These are phyloP conservation scores for Lagopus muta DNA, from an alignment of 2,113 vertebrate genomes.

Conservation along the genomic window DNA sequence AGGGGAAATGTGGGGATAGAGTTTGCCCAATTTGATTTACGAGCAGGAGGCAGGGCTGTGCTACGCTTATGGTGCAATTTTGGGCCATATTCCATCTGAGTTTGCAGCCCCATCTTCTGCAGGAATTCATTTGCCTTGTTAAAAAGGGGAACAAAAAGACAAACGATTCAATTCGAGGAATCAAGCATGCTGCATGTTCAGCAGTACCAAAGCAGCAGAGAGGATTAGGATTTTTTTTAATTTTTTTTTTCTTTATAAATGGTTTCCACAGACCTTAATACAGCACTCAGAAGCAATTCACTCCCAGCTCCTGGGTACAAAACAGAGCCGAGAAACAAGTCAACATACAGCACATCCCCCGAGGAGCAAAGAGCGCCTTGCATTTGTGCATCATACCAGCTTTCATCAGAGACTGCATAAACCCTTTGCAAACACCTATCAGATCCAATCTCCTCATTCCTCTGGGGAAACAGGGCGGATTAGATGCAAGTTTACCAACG, in stretches of 20 bases:
- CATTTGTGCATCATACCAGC: not conserved
- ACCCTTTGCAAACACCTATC: slow-evolving; percentile 8
- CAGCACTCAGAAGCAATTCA: not conserved
- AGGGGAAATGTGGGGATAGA: not conserved
- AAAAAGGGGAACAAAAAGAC: not conserved
- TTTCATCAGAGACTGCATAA: not conserved
- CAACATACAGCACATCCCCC: not conserved
- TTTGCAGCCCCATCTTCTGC: not conserved
- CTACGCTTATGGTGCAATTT: rapidly evolving
- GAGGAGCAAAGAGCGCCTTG: not conserved
- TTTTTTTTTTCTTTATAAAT: not conserved
- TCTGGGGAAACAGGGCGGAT: not conserved
- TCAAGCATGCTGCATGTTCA: not conserved
- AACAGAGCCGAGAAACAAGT: slow-evolving; percentile 6
- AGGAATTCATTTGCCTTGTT: not conserved
- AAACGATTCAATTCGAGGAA: not conserved
- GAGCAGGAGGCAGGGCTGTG: not conserved
- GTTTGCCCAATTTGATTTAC: not conserved
- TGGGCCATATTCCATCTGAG: not conserved
- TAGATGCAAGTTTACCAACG: not conserved
- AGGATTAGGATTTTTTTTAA: not conserved
- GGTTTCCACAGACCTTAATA: not conserved
- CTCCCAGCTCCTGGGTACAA: not conserved
- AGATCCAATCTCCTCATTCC: not conserved
- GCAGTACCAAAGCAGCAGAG: not conserved